A percentile compares a stretch with the other conserved stretches of the same genome.
phyloP scores from a whole-genome alignment of 2,797 vertebrate genomes.

The Lagocephalus sceleratus region DNA sequence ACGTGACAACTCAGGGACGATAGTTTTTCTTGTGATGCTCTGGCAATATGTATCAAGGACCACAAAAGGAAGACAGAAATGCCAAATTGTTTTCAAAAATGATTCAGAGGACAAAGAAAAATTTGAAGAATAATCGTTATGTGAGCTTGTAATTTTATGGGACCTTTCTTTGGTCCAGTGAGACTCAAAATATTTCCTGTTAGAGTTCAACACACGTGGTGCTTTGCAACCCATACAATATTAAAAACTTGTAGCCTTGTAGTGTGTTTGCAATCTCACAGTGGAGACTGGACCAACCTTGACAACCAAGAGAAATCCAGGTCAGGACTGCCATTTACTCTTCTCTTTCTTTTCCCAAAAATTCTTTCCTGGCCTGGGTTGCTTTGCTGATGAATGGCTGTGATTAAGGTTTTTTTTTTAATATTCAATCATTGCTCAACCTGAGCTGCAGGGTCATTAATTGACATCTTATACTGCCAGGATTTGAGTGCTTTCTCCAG shows the following conservation, averaged over 20 bases:
- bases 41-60: slow-evolving; percentile 3
- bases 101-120: slow-evolving; percentile 4
- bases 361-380: slow-evolving; percentile 15
- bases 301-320: slow-evolving; percentile 69
- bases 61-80: slow-evolving; percentile 11
- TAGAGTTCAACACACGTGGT: slow-evolving; percentile 75
- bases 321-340: slow-evolving; percentile 45
- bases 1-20: slow-evolving; percentile 24
- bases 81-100: background rate
- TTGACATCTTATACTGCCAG: slow-evolving; percentile 42
- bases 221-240: slow-evolving; percentile 84
- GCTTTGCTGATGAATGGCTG: slow-evolving; percentile 33
- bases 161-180: slow-evolving; percentile 50
- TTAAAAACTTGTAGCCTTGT: slow-evolving; percentile 82
- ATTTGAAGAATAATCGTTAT: slow-evolving; percentile 18
- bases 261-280: slow-evolving; percentile 81
- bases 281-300: slow-evolving; percentile 77
- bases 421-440: slow-evolving; percentile 29
- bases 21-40: slow-evolving; percentile 28
- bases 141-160: slow-evolving; percentile 71
- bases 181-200: slow-evolving; percentile 77
- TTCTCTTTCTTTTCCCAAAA: background rate
- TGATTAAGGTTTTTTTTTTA: slow-evolving; percentile 39
- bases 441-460: slow-evolving; percentile 36
- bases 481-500: slow-evolving; percentile 26